phyloP scores from a whole-genome alignment of 2,113 vertebrate species.

The Mus musculus region DNA sequence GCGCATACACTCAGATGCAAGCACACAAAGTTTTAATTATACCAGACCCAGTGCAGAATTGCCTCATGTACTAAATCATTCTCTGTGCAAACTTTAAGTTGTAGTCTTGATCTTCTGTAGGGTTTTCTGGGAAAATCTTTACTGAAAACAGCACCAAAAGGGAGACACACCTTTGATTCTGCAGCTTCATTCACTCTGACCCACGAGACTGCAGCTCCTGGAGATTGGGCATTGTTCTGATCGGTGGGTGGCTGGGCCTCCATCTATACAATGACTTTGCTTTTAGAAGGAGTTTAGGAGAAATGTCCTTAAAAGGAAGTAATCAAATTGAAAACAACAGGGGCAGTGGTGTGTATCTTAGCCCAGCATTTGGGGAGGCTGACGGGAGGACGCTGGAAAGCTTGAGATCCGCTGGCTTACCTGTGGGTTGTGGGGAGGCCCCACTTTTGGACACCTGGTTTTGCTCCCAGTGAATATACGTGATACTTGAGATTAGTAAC shows the following conservation, averaged over 20 bases:
- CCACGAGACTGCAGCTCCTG: not conserved
- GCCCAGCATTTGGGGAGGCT: not conserved
- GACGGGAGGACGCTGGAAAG: not conserved
- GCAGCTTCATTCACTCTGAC: not conserved
- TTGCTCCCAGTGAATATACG: not conserved
- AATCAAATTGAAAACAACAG: not conserved
- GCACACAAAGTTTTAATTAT: constrained; percentile 20
- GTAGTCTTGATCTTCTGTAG: not conserved
- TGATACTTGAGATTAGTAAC: not conserved
- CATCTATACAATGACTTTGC: not conserved
- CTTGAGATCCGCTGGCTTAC: not conserved
- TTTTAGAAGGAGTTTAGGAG: not conserved
- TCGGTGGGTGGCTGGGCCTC: not conserved
- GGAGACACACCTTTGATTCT: not conserved
- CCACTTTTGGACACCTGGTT: not conserved
- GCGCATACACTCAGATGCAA: constrained; percentile 29
- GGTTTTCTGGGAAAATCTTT: not conserved
- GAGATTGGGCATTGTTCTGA: not conserved
- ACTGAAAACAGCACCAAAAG: not conserved
- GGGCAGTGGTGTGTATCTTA: not conserved
- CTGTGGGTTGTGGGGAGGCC: not conserved
- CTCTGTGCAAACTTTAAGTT: constrained; percentile 38
- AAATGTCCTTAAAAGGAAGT: not conserved
- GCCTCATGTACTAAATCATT: constrained; percentile 27
- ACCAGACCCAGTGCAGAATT: constrained; percentile 56